These are phyloP conservation scores for Sclerodermus sp. DNA, from an alignment of 2,888 invertebrate genomes.

Conservation along the genomic window DNA sequence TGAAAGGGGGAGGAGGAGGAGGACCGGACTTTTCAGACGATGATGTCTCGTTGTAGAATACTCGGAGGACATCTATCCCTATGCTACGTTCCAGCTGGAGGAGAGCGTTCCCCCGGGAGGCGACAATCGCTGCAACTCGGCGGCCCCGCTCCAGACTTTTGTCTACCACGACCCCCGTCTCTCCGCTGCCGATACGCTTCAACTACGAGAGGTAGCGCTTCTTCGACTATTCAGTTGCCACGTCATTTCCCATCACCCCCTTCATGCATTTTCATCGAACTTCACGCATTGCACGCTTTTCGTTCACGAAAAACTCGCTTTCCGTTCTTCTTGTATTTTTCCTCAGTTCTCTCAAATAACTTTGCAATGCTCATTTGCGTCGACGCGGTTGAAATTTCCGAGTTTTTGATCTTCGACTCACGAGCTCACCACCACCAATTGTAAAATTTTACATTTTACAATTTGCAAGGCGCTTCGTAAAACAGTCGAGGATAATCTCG, in stretches of 20 bases:
- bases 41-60: constrained; percentile 66
- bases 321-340: too few relatives aligned
- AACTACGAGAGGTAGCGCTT: constrained; percentile 67
- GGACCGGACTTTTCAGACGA: neutral
- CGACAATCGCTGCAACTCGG: constrained; percentile 82
- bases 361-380: too few relatives aligned
- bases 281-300: too few relatives aligned
- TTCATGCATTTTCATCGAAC: constrained; percentile 1
- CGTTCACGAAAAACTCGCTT: too few relatives aligned
- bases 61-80: constrained; percentile 91
- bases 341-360: too few relatives aligned
- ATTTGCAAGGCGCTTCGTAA: too few relatives aligned
- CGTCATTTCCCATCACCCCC: neutral
- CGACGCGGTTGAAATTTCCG: too few relatives aligned
- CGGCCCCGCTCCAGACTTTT: constrained; percentile 64
- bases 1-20: too few relatives aligned
- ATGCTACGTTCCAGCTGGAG: constrained; percentile 84
- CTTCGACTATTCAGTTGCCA: neutral
- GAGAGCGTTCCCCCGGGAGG: constrained; percentile 80
- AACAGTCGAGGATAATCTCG: too few relatives aligned
- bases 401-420: too few relatives aligned
- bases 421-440: too few relatives aligned
- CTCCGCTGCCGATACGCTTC: constrained; percentile 74
- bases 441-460: too few relatives aligned
- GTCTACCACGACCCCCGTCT: constrained; percentile 87